These are phyloP conservation scores for Peromyscus maniculatus DNA, from an alignment of 2,113 vertebrate genomes.

Conservation along the genomic window DNA sequence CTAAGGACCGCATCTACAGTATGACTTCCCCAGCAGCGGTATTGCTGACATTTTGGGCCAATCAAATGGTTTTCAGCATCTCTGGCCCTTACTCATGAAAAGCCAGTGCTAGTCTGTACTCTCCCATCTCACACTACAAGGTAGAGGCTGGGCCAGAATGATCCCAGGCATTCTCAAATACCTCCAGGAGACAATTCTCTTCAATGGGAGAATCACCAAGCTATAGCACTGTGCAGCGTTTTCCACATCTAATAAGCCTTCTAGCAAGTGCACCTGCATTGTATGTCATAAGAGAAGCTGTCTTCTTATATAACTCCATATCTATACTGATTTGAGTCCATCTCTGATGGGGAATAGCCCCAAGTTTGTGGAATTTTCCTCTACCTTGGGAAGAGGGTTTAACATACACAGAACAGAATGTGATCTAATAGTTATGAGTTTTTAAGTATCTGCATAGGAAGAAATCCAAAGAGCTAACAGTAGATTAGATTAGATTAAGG, in stretches of 20 bases:
- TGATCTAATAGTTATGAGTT: background rate
- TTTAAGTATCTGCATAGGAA: conserved; percentile 16
- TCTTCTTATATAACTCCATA: background rate
- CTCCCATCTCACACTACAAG: accelerated
- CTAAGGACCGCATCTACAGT: background rate
- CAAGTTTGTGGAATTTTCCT: conserved; percentile 18
- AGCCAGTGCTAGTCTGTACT: background rate
- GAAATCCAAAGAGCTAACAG: background rate
- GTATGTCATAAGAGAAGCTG: background rate
- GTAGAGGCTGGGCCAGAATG: background rate
- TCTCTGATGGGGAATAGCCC: background rate
- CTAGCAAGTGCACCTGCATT: background rate
- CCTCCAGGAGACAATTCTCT: background rate
- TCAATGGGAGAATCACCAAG: background rate
- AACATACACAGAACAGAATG: conserved; percentile 3
- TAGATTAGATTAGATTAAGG: background rate
- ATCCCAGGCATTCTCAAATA: background rate
- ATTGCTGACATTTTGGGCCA: background rate
- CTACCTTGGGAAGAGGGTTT: background rate
- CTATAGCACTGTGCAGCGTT: background rate
- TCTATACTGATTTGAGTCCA: background rate
- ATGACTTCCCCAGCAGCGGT: background rate
- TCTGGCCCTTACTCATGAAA: background rate
- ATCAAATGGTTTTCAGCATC: background rate
- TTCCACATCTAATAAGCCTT: background rate